These are phyloP conservation scores for Nemoura dubitans DNA, from an alignment of 2,888 invertebrate species.

Conservation along the genomic window DNA sequence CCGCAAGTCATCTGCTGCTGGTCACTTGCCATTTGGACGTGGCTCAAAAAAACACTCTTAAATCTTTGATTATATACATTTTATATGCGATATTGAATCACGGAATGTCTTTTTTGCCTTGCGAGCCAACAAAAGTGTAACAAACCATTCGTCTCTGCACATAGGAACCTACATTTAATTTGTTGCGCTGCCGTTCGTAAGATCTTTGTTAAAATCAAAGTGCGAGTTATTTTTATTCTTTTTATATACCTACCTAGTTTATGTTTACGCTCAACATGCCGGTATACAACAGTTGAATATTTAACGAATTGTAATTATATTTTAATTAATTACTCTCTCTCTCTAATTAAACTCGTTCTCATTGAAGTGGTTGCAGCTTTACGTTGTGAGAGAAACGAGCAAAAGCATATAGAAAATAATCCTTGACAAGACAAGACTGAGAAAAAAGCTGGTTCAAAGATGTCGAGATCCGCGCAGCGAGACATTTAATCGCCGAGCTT, in stretches of 20 bases:
- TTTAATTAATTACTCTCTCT: not conserved
- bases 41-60: not conserved
- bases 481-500: not conserved
- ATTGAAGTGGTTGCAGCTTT: not conserved
- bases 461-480: not conserved
- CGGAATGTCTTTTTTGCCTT: not conserved
- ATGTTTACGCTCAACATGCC: too few species aligned
- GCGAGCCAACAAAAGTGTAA: not conserved
- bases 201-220: not conserved
- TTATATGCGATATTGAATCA: not conserved
- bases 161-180: not conserved
- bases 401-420: not conserved
- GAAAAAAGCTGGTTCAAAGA: not conserved
- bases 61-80: constrained; percentile 1
- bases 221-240: not conserved
- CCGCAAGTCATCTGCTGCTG: not conserved
- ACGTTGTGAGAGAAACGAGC: not conserved
- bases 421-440: not conserved
- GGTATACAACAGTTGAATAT: not conserved
- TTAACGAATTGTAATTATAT: not conserved
- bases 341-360: not conserved
- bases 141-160: not conserved
- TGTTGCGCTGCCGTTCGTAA: not conserved
- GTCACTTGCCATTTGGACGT: not conserved
- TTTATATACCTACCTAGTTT: not conserved